Conservation (phyloP, 2,888 invertebrate species). For the Pristionchus maxplancki region DNA sequence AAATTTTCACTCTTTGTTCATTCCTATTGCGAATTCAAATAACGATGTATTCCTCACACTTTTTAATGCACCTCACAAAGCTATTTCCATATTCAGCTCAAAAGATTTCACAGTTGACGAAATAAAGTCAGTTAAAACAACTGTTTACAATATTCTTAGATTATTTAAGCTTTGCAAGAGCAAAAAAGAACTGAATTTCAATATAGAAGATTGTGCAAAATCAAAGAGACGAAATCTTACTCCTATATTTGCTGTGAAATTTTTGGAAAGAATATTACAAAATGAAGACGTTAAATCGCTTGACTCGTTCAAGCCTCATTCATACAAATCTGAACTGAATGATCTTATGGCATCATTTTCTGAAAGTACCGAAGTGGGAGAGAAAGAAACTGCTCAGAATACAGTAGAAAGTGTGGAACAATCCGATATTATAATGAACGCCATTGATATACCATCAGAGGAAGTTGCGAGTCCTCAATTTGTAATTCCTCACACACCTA, state of each 20-base stretch:
- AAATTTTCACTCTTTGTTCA: background rate
- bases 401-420: too few relatives aligned
- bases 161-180: background rate
- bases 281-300: background rate
- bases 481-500: background rate
- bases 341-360: too few relatives aligned
- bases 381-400: too few relatives aligned
- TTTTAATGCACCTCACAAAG: background rate
- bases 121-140: background rate
- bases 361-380: background rate
- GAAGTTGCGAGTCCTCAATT: too few relatives aligned
- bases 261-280: background rate
- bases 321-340: too few relatives aligned
- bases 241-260: background rate
- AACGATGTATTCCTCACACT: background rate
- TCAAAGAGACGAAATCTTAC: background rate
- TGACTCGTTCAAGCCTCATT: too few relatives aligned
- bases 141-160: background rate
- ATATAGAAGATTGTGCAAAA: too few relatives aligned
- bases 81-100: background rate
- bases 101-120: background rate
- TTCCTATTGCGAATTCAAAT: background rate
- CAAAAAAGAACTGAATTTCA: too few relatives aligned
- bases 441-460: too few relatives aligned
- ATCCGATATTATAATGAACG: too few relatives aligned